Base-by-base conservation (phyloP, 1,140 invertebrate genomes). In the Calliopsis andreniformis region DNA sequence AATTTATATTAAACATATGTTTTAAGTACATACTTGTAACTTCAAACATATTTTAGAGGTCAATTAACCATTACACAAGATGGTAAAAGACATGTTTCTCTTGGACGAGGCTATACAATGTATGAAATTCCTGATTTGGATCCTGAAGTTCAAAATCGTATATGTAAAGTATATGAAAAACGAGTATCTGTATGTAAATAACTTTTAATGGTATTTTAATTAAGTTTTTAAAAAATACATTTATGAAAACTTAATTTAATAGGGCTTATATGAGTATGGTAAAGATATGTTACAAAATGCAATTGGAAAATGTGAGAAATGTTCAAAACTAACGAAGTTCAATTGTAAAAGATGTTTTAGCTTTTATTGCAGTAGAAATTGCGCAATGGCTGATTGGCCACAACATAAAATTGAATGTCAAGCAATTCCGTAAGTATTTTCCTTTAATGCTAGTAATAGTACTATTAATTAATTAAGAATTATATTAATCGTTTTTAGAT, bases 311-410 rank as follows among this genome's bases (percentile, higher is more conserved):
- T 92, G 91, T n/a, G 7, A 78, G 14, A 25, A 30, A 49, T 92
- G 91, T 66, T 53, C n/a, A 0, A 66, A 55, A 6, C 61, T 78
- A 6, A 85, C 89, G 8, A 82, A 69, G 18, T 82, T 78, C 16
- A 69, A 47, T 7, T 92, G 91, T 55, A 49, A 79, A 10, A 83
- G 55, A n/a, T 92, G 91, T 53, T 30, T 18, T 3, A 78, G 59
- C 2, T 89, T 79, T 68, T 92, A 91, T 58, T 92, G 91, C 43
- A 86, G 75, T 35, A 73, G 53, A 63, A 5, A 7, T 0, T 92
- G 91, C 56, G 90, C 91, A 80, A 14, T 64, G 2, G 14, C 32
- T 10, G 87, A 91, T 80, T 92, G 91, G 91, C 62, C 79, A 0
- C 72, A 55, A 20, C 90, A 91, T 70, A 86, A 87, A 71, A 39